Percentiles rank a stretch among this genome's conserved stretches.
Conservation (phyloP, 2,113 vertebrate species). For the Camelus bactrianus region DNA sequence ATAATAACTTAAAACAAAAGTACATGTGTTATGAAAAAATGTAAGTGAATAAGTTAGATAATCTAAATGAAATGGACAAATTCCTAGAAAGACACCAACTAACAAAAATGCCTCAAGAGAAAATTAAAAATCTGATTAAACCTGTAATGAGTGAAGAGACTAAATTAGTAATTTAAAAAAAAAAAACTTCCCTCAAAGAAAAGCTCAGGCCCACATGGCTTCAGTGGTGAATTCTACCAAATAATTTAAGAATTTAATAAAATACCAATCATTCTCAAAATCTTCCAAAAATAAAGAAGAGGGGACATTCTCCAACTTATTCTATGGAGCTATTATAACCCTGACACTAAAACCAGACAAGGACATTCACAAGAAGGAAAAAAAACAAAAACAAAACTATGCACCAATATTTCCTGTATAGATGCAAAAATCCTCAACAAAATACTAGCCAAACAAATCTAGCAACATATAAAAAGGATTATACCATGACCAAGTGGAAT, state of each 20-base stretch:
- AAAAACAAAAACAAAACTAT: background rate
- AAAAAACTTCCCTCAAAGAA: background rate
- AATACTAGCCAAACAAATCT: constrained; percentile 42
- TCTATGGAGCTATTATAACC: background rate
- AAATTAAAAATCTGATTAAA: background rate
- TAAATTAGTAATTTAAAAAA: background rate
- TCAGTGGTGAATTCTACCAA: background rate
- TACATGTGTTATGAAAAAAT: background rate
- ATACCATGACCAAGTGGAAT: background rate
- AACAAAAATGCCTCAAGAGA: background rate
- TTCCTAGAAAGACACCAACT: constrained; percentile 7
- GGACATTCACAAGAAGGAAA: background rate
- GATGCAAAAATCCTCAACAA: constrained; percentile 17
- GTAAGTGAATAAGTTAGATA: background rate
- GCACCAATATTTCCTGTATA: background rate
- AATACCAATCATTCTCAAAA: constrained; percentile 27
- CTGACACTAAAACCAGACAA: background rate
- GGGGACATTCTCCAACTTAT: background rate
- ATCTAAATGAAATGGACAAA: background rate
- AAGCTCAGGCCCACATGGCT: background rate
- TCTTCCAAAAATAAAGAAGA: background rate
- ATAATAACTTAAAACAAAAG: background rate
- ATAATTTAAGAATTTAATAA: background rate
- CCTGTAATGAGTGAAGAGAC: background rate
- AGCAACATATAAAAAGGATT: constrained; percentile 6